Evolutionary conservation across 1,140 invertebrate genomes (phyloP), one percentile per base, ranked within the genome.

Genomic region (Drosophila melanogaster): DNA sequence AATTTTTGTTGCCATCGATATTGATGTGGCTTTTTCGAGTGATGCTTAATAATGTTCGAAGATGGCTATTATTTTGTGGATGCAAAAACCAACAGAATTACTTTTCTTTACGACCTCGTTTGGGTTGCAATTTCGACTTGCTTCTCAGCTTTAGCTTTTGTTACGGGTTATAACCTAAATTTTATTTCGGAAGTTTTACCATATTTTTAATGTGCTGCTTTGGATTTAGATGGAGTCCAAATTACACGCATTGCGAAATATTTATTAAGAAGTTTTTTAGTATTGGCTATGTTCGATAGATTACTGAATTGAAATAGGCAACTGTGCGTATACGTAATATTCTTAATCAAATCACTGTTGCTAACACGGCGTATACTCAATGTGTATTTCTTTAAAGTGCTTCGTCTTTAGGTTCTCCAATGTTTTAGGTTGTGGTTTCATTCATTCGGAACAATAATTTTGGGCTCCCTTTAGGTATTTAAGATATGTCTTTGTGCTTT

Each of bases 1-100:
- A 81, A 81, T 70, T 70, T 70, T 56, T 15, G 54, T 33, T 55
- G 61, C 70, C 69, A 80, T 81, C 81, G 79, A 81, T 83, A 70
- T 80, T 80, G 70, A 60, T 51, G 72, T 75, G 58, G 30, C 64
- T 51, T 24, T 3, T 35, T 46, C 26, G 33, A 43, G 24, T 17
- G 17, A 19, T 17, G 17, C 30, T 26, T 17, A 33, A 62, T 24
- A 33, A 62, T 62, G 26, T 40, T 30, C 6, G 15, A n/a, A 14
- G 35, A 41, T 22, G 55, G 22, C 43, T 46, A 22, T 22, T 22
- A 26, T 22, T 30, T 37, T 10, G 4, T 35, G 15, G 15, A 64
- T 65, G 59, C 59, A 64, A 44, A 64, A 67, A 61, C 37, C 46
- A 11, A 11, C 19, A n/a, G 41, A 67, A 64, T 65, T 37, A 49